Conservation (phyloP, 2,888 invertebrate genomes). For the Willowsia nigromaculata region DNA sequence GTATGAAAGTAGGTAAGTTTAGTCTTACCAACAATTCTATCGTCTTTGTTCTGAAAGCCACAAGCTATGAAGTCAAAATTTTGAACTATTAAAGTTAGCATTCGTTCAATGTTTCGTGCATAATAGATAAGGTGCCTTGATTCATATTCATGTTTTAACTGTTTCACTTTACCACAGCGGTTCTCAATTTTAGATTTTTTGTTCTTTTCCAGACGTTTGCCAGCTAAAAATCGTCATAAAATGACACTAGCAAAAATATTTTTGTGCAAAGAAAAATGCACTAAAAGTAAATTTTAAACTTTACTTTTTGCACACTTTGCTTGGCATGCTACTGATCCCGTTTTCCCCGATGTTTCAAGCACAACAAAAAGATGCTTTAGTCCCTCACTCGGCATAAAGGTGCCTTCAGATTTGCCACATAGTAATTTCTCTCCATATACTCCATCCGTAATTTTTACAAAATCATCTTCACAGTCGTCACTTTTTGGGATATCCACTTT, state of each 20-base stretch:
- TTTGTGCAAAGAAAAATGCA: no score
- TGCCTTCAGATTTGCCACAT: constrained; percentile 15
- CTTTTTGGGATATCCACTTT: not conserved
- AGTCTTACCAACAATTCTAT: constrained; percentile 70
- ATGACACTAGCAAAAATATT: not conserved
- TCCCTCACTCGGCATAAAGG: not conserved
- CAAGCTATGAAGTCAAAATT: constrained; percentile 62
- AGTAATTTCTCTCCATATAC: not conserved
- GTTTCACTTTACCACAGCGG: not conserved
- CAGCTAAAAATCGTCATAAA: not conserved
- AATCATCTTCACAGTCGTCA: constrained; percentile 14
- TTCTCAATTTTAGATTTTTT: not conserved
- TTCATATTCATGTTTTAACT: not conserved
- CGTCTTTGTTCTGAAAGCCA: constrained; percentile 73
- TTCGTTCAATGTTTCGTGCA: no score
- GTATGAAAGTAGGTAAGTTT: no score
- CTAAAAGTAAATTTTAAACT: no score
- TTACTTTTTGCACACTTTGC: not conserved
- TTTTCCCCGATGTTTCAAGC: not conserved
- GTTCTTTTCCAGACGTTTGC: not conserved
- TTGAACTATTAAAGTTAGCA: not conserved
- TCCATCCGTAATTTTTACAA: constrained; percentile 31
- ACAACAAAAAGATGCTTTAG: constrained; percentile 29
- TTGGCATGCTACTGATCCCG: not conserved
- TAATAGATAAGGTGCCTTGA: no score